Conservation (phyloP, 2,113 vertebrate genomes). For the Arizona elegans region DNA sequence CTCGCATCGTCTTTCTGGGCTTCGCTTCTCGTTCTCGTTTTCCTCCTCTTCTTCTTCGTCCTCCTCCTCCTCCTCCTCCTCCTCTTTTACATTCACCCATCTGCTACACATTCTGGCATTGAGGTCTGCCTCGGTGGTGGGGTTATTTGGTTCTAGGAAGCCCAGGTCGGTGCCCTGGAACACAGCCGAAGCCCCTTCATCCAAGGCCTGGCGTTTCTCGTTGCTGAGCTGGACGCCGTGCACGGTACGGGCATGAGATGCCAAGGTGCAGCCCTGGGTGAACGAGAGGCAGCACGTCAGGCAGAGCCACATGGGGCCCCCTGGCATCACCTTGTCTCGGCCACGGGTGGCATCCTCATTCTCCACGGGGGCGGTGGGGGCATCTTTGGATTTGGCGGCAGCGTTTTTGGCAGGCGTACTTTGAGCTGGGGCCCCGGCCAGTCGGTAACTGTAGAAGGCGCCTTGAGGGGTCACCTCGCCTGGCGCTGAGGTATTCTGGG, state of each 20-base stretch:
- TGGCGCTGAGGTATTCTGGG: slow-evolving; percentile 71
- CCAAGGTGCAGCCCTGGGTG: slow-evolving; percentile 46
- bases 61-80: slow-evolving; percentile 5
- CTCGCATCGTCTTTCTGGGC: slow-evolving; percentile 24
- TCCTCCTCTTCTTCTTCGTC: slow-evolving; percentile 11
- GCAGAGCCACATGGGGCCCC: slow-evolving; percentile 62
- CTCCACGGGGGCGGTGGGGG: slow-evolving; percentile 38
- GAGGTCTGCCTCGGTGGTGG: slow-evolving; percentile 28
- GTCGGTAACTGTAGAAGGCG: slow-evolving; percentile 66
- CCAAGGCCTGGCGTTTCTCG: slow-evolving; percentile 48
- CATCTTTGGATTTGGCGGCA: slow-evolving; percentile 69
- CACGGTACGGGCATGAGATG: slow-evolving; percentile 43
- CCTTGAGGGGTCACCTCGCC: slow-evolving; percentile 55
- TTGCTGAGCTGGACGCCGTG: slow-evolving; percentile 56
- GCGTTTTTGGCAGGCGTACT: slow-evolving; percentile 42
- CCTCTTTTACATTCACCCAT: slow-evolving; percentile 15
- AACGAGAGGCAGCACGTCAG: slow-evolving; percentile 64
- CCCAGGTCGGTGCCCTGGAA: slow-evolving; percentile 55
- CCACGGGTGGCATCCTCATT: slow-evolving; percentile 11
- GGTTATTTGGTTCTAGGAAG: slow-evolving; percentile 69
- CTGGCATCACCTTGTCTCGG: slow-evolving; percentile 26
- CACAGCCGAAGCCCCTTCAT: slow-evolving; percentile 48
- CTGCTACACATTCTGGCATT: slow-evolving; percentile 21
- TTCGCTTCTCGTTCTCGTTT: not conserved
- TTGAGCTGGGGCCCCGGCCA: slow-evolving; percentile 48